These are phyloP conservation scores for Haliclona indistincta DNA, from an alignment of 37 sponge, comb jelly and placozoan species.

Conservation along the genomic window DNA sequence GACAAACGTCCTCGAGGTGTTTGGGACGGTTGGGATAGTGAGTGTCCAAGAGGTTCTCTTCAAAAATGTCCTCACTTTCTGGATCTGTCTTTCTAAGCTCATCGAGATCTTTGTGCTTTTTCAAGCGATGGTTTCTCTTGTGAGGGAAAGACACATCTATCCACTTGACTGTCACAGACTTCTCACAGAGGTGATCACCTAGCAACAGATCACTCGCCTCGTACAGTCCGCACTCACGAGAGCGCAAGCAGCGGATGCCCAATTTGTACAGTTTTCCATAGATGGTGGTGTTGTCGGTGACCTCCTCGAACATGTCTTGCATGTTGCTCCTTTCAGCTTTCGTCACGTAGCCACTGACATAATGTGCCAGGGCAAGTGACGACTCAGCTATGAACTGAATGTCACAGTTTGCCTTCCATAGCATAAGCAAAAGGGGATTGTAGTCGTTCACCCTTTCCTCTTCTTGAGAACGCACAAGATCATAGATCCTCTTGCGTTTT, in stretches of 20 bases:
- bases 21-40: constrained; percentile 27
- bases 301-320: constrained; percentile 33
- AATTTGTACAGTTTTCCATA: constrained; percentile 46
- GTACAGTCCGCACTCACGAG: constrained; percentile 50
- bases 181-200: constrained; percentile 33
- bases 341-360: constrained; percentile 61
- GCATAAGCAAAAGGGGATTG: constrained; percentile 47
- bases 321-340: too few relatives aligned
- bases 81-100: not conserved
- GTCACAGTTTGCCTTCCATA: constrained; percentile 67
- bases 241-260: constrained; percentile 13
- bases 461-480: constrained; percentile 4
- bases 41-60: constrained; percentile 26
- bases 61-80: constrained; percentile 17
- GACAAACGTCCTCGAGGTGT: not conserved
- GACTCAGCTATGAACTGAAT: constrained; percentile 53
- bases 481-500: constrained; percentile 24
- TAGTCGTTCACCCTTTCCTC: constrained; percentile 59
- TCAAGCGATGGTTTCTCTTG: constrained; percentile 16
- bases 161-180: constrained; percentile 32
- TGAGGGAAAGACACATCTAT: constrained; percentile 19
- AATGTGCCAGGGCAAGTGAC: constrained; percentile 39
- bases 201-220: constrained; percentile 53
- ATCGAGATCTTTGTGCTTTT: not conserved
- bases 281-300: constrained; percentile 8